phyloP scores from a whole-genome alignment of 2,113 vertebrate genomes.

The Bagarius yarrelli region DNA sequence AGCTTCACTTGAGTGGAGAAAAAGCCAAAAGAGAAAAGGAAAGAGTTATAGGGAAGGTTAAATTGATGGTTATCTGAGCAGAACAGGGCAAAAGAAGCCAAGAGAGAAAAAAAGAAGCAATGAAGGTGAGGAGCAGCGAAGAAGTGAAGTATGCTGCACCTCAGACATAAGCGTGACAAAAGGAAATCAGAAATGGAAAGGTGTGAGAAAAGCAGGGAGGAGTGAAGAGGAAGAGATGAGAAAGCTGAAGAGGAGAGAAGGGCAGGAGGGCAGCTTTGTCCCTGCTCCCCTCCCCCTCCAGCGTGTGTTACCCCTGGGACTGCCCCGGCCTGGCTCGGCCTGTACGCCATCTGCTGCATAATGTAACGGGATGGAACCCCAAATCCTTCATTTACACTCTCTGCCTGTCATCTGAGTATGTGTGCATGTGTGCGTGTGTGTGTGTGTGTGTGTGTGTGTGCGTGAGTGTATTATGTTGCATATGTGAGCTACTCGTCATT shows the following conservation, averaged over 20 bases:
- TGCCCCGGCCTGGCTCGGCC: constrained; percentile 72
- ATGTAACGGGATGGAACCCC: constrained; percentile 79
- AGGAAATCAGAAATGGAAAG: constrained; percentile 9
- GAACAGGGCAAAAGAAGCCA: constrained; percentile 26
- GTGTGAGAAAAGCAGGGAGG: background rate
- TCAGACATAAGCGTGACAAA: constrained; percentile 8
- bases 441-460: constrained; percentile 22
- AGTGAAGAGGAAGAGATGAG: constrained; percentile 17
- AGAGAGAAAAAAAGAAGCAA: background rate
- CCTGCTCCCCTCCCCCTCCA: constrained; percentile 52
- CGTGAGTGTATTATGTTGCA: constrained; percentile 20
- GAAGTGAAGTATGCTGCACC: background rate
- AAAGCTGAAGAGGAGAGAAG: constrained; percentile 27
- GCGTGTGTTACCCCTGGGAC: constrained; percentile 61
- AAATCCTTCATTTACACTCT: constrained; percentile 73
- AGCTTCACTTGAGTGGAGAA: constrained; percentile 64
- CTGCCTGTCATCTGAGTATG: constrained; percentile 70
- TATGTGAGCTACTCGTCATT: constrained; percentile 39
- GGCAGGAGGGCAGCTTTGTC: constrained; percentile 44
- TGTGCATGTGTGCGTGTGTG: constrained; percentile 42
- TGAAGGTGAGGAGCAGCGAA: background rate
- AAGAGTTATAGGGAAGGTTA: constrained; percentile 16
- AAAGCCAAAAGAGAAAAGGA: constrained; percentile 12
- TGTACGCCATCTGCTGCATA: constrained; percentile 80
- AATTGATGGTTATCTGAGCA: constrained; percentile 32